These are phyloP conservation scores for Aethina tumida DNA, from an alignment of 1,140 invertebrate species.

Conservation along the genomic window DNA sequence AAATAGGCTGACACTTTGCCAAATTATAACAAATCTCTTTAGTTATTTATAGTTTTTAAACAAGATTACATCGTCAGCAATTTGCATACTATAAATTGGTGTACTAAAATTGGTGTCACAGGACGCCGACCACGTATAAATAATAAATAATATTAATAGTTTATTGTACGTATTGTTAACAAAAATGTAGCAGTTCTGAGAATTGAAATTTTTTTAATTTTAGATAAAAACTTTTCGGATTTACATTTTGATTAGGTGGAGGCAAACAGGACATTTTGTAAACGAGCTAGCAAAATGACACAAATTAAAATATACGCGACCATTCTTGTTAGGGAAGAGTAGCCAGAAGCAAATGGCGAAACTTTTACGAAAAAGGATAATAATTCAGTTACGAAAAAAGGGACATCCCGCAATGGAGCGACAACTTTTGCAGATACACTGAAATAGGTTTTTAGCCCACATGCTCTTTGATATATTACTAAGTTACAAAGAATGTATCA, in stretches of 20 bases:
- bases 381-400: constrained; percentile 20
- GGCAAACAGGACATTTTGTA: constrained; percentile 11
- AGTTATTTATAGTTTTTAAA: too few species aligned
- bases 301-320: constrained; percentile 22
- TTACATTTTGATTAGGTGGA: constrained; percentile 10
- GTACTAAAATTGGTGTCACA: too few species aligned
- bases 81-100: too few species aligned
- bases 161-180: too few species aligned
- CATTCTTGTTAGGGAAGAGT: constrained; percentile 11
- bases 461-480: neutral
- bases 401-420: constrained; percentile 9
- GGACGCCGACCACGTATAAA: too few species aligned
- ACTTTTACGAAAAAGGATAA: constrained; percentile 22
- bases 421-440: constrained; percentile 12
- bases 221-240: constrained; percentile 6
- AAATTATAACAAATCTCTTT: too few species aligned
- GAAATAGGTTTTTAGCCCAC: constrained; percentile 8
- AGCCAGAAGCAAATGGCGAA: constrained; percentile 18
- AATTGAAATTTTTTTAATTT: constrained; percentile 11
- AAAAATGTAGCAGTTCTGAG: too few species aligned
- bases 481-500: neutral
- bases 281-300: constrained; percentile 15
- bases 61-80: too few species aligned
- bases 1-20: too few species aligned
- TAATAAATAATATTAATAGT: too few species aligned